phyloP scores from a whole-genome alignment of 2,797 vertebrate genomes.

The Sebastiscus tertius region DNA sequence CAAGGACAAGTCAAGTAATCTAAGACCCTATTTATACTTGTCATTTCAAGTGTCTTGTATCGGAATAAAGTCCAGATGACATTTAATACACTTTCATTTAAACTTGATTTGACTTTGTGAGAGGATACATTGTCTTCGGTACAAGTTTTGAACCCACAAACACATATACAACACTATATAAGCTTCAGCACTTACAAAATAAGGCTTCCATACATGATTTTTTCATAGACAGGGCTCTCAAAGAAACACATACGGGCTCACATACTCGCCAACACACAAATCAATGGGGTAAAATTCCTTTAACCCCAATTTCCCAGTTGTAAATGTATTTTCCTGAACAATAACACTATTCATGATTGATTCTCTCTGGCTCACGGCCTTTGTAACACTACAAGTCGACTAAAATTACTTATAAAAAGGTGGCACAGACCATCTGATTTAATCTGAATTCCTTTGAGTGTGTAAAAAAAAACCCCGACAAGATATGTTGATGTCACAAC shows the following conservation, averaged over 20 bases:
- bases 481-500: conserved; percentile 6
- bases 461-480: neutral
- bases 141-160: neutral
- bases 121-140: neutral
- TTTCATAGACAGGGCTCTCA: neutral
- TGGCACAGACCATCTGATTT: neutral
- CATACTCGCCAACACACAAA: neutral
- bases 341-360: neutral
- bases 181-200: neutral
- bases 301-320: neutral
- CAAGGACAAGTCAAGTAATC: neutral
- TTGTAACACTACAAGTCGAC: neutral
- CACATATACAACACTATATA: neutral
- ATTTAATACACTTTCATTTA: neutral
- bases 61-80: neutral
- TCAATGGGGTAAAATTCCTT: neutral
- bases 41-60: neutral
- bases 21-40: neutral
- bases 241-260: neutral
- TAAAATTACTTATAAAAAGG: neutral
- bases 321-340: neutral
- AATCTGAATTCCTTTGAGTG: neutral
- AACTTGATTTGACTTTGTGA: neutral
- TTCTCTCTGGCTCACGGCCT: neutral
- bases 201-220: neutral